Base-by-base conservation (phyloP, 2,888 invertebrate species). In the Parnassius glacialis region DNA sequence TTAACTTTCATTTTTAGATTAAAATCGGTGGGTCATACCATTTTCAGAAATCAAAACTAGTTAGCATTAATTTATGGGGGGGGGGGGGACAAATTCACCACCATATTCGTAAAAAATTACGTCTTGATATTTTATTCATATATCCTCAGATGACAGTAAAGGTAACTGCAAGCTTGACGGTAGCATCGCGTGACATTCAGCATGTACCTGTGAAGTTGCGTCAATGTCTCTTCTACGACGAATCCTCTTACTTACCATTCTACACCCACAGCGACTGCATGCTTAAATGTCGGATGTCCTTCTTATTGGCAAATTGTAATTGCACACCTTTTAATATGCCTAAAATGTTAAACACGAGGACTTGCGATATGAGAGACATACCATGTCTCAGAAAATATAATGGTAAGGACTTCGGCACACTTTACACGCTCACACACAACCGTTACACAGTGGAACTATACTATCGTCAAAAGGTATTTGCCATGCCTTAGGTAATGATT, bases 231-330 rank as follows among this genome's bases (percentile, higher is more conserved):
- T 94, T 94, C 69, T 78, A 88, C 57, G 87, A 92, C 61, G 94
- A 94, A 71, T 86, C 87, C 0, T 65, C 80, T 0, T 85, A 85
- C 54, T 74, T 90, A 9, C 78, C 76, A 1, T 90, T 88, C 68
- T 93, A 93, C 73, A 93, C 93, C 0, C 89, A 92, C 73, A 93
- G 93, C 69, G 93, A 93, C 70, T 94, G 93, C 72, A 83, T 93
- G 71, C 80, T 93, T 61, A 91, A 92, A 69, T 94, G 94, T 67
- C 87, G 93, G 55, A 87, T 93, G 79, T 74, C 80, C 48, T 93
- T 93, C 68, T 82, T 93, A 11, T 68, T 88, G 0, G 80, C 84
- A 0, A 84, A 87, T 5, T 94, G 94, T 67, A 87, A 91, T 47
- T 94, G 94, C 67, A 87, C 93, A 2, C 93, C 93, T 0, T 93